Base-by-base conservation (phyloP, 2,113 vertebrate species). In the Oreamnos americanus region DNA sequence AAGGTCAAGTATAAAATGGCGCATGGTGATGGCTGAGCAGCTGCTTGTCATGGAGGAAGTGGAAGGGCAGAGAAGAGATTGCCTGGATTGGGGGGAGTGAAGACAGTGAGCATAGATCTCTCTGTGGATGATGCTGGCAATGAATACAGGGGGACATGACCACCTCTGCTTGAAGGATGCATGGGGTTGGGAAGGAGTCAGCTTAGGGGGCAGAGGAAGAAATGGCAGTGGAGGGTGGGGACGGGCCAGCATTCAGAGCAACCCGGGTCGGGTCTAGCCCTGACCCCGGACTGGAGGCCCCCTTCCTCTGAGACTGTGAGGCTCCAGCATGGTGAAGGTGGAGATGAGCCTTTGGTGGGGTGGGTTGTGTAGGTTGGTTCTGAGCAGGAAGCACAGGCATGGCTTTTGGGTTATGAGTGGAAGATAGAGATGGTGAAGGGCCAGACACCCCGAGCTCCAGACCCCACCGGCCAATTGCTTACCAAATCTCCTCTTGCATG, bases 121-220 rank as follows among this genome's bases (percentile, higher is more conserved):
- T 53, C 28, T 0, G 1, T 64, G 10, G 2, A 4, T 19, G n/a
- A 19, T 15, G 1, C 39, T 19, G 51, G 49, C 23, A 0, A 2
- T 15, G n/a, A 53, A 60, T 47, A 16, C 9, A 1, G 33, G 23
- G 28, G 71, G 55, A 15, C 3, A 0, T 15, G 45, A 19, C 45
- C 6, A 2, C n/a, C 64, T 23, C 60, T 0, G 15, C 17, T 19
- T 3, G 87, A 78, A 43, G 43, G 76, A 17, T 21, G 4, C 9
- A 11, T 0, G 5, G 71, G 36, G 5, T 25, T 13, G 53, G n/a
- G 45, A 78, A 79, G 81, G 84, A 28, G 23, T 3, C 30, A 19
- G 11, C 23, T 16, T 5, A 3, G 30, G 14, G 60, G 4, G 25
- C 6, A 17, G n/a, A 26, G 57, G 55, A 47, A 19, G 23, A 15